Evolutionary conservation across 2,888 invertebrate genomes (phyloP), one percentile per base, ranked within the genome.

Genomic region (Drosophila gaucha): DNA sequence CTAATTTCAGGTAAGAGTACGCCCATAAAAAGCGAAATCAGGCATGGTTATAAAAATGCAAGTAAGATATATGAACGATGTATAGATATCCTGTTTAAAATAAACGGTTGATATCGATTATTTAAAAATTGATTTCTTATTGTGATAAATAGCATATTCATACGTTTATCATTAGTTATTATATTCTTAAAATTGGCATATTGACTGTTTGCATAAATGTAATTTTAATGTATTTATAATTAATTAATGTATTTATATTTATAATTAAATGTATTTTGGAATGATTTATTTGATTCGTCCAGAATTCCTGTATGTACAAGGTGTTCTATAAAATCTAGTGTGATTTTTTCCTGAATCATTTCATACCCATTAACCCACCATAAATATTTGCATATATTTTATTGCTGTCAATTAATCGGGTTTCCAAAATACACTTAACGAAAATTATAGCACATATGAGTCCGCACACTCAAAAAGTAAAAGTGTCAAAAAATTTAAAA

Each of bases 1-100:
- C n/a, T 78, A 47, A 59, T 83, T 83, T 55, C 85, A 83, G 83
- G 83, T 83, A 85, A 87, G 85, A 62, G 22, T 3, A 44, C 43
- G 39, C 51, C 24, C 26, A 28, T 47, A 18, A 47, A 52, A 43
- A 20, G 20, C 30, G 2, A 24, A 43, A 38, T 20, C 28, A 24
- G 49, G 8, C 41, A 18, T 43, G 24, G 4, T 20, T 31, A 36
- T 60, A 33, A 57, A 63, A 57, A 39, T 5, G 14, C 63, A 39
- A 56, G 39, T 64, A 43, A 38, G 41, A 41, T 47, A 10, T 30
- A n/a, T 30, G 6, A 18, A 16, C 35, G 24, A 26, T 14, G n/a
- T n/a, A 22, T n/a, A n/a, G n/a, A n/a, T 72, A 47, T 38, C 26
- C 65, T 64, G 24, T 47, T n/a, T n/a, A n/a, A n/a, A n/a, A n/a